A percentile compares a stretch with the other conserved stretches of the same genome.
Evolutionary conservation across 2,113 vertebrate species (phyloP).

Genomic region (Rhinopomastus cyanomelas): DNA sequence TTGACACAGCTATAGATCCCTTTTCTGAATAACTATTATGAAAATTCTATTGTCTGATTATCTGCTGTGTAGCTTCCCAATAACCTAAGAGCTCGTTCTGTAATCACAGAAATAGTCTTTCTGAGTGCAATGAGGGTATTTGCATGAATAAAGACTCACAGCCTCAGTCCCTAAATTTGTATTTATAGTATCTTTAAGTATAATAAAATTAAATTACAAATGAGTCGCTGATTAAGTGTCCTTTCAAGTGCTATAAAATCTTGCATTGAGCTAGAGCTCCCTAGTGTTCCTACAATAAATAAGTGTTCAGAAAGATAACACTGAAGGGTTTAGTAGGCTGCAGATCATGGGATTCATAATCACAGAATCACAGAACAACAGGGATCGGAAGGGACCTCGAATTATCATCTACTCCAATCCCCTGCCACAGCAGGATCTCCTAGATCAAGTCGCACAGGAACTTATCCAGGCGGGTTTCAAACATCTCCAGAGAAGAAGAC

Average conservation of each 20-base stretch:
- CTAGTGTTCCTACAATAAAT: conserved; percentile 20
- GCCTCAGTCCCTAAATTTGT: conserved; percentile 46
- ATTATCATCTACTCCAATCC: too few relatives aligned
- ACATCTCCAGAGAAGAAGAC: too few relatives aligned
- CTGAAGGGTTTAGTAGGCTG: neutral
- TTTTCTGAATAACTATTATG: conserved; percentile 26
- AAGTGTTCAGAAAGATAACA: conserved; percentile 21
- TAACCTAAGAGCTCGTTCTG: conserved; percentile 44
- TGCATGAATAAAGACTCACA: conserved; percentile 58
- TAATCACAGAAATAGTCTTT: conserved; percentile 49
- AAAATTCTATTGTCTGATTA: conserved; percentile 58
- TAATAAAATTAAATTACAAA: conserved; percentile 65
- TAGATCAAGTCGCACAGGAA: too few relatives aligned
- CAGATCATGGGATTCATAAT: neutral
- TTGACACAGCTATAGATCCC: neutral
- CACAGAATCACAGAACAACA: too few relatives aligned
- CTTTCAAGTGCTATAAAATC: conserved; percentile 55
- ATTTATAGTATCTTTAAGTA: conserved; percentile 55
- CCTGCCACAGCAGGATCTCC: too few relatives aligned
- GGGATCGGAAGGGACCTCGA: too few relatives aligned
- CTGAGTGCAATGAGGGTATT: conserved; percentile 35
- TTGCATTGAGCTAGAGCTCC: neutral
- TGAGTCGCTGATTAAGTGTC: conserved; percentile 57
- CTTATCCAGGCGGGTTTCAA: too few relatives aligned
- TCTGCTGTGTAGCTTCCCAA: conserved; percentile 40